Percentiles rank a stretch among this genome's conserved stretches.
Evolutionary conservation across 2,797 vertebrate species (phyloP).

Genomic region (Halcyon smyrnensis): DNA sequence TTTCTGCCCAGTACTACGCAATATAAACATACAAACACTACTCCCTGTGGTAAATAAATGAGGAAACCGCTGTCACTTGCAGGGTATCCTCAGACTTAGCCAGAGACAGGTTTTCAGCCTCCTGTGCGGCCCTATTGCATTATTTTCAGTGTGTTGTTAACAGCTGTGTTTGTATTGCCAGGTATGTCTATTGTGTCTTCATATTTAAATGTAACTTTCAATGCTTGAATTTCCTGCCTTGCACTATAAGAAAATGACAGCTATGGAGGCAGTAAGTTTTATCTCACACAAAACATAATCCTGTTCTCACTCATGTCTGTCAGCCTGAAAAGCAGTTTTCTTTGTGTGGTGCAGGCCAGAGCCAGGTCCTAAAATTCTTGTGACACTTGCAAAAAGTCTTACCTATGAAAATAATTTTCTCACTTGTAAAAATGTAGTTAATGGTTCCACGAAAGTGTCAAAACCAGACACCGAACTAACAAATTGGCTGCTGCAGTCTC

Average conservation of each 20-base stretch:
- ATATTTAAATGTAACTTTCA: constrained; percentile 45
- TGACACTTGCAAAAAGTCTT: not conserved
- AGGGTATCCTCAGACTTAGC: not conserved
- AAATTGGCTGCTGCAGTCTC: constrained; percentile 36
- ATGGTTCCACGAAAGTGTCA: not conserved
- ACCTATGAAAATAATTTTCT: not conserved
- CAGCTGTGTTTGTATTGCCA: constrained; percentile 44
- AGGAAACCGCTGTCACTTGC: not conserved
- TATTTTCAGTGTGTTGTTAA: not conserved
- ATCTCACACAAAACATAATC: constrained; percentile 6
- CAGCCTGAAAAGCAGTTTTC: not conserved
- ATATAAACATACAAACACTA: not conserved
- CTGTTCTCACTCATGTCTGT: not conserved
- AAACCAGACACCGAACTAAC: not conserved
- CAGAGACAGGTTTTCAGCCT: not conserved
- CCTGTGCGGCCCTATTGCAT: not conserved
- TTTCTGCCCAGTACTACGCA: not conserved
- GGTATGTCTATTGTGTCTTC: constrained; percentile 5
- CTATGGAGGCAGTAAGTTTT: constrained; percentile 1
- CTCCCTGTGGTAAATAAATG: not conserved
- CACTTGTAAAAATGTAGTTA: not conserved
- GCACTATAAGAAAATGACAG: not conserved
- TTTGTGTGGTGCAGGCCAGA: not conserved
- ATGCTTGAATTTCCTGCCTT: not conserved
- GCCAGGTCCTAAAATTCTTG: not conserved